phyloP scores from a whole-genome alignment of 2,113 vertebrate species.

The Eolophus roseicapilla region DNA sequence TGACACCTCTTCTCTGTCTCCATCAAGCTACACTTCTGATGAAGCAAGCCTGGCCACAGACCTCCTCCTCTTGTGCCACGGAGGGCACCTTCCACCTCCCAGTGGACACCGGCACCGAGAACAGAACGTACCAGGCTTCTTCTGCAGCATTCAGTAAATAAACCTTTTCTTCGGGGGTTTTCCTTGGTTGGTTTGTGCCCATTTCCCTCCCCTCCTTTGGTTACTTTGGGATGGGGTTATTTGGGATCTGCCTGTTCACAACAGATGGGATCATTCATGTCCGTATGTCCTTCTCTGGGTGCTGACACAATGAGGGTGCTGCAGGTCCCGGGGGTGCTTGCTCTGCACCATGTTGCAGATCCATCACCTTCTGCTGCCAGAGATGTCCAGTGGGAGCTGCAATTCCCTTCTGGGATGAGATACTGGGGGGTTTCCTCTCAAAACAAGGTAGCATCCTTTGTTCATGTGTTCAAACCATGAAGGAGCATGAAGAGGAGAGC shows the following conservation, averaged over 20 bases:
- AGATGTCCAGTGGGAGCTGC: neutral
- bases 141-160: constrained; percentile 90
- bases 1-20: constrained; percentile 78
- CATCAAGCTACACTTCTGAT: constrained; percentile 87
- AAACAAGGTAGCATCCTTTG: neutral
- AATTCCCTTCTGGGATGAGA: neutral
- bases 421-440: neutral
- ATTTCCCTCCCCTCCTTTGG: neutral
- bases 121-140: constrained; percentile 89
- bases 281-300: neutral
- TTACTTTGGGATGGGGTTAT: neutral
- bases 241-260: neutral
- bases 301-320: neutral
- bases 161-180: constrained; percentile 58
- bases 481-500: neutral
- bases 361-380: neutral
- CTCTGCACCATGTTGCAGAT: neutral
- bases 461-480: neutral
- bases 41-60: constrained; percentile 92
- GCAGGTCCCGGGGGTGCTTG: neutral
- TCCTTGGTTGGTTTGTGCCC: neutral
- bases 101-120: constrained; percentile 87
- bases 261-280: neutral
- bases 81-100: constrained; percentile 91
- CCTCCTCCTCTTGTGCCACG: constrained; percentile 81